A percentile compares a stretch with the other conserved stretches of the same genome.
Conservation (phyloP, 2,113 vertebrate species). For the Scomber japonicus region DNA sequence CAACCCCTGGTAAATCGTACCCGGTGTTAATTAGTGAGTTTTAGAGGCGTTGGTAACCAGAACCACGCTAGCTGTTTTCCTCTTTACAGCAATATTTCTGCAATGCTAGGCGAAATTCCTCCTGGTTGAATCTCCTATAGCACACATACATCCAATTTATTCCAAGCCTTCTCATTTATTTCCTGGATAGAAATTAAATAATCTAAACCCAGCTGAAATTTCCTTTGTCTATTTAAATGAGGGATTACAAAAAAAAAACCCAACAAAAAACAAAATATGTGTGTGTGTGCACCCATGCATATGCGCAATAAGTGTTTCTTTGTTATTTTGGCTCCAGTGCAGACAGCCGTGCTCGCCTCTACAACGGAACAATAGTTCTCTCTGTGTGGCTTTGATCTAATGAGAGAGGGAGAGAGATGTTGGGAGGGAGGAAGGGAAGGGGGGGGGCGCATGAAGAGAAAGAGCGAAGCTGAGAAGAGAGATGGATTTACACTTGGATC, state of each 20-base stretch:
- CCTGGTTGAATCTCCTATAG: no score
- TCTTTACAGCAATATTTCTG: no score
- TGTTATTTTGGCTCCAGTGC: constrained; percentile 29
- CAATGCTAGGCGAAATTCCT: no score
- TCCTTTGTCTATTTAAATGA: constrained; percentile 15
- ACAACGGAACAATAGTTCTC: constrained; percentile 57
- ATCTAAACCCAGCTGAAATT: neutral
- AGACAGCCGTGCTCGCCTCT: constrained; percentile 12
- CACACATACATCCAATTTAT: no score
- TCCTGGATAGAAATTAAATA: no score
- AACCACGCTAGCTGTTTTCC: no score
- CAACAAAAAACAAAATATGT: neutral
- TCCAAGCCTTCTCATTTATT: no score
- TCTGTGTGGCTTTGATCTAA: constrained; percentile 65
- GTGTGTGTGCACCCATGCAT: neutral
- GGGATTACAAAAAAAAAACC: neutral
- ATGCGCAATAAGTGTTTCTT: constrained; percentile 35
- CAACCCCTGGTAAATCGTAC: no score
- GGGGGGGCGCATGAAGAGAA: neutral
- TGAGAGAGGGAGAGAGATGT: constrained; percentile 30
- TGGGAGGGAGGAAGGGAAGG: neutral
- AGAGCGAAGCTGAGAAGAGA: neutral
- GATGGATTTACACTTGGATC: constrained; percentile 32
- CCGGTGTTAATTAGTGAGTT: no score
- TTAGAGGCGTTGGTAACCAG: no score